Percentiles rank a stretch among this genome's conserved stretches.
Conservation (phyloP, 2,113 vertebrate species). For the Carollia perspicillata region DNA sequence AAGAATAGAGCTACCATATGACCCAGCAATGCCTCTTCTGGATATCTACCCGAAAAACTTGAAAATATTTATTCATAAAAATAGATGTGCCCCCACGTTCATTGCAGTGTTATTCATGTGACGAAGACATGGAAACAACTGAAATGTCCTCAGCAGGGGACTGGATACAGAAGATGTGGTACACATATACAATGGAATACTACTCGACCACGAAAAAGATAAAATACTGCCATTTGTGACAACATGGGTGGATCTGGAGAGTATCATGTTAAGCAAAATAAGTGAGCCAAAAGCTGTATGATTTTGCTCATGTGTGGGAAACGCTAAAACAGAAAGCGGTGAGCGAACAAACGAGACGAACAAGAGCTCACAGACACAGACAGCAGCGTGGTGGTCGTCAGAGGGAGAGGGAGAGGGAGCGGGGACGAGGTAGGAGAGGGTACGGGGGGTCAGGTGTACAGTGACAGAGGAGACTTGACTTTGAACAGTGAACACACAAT, state of each 20-base stretch:
- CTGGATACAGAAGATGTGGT: background rate
- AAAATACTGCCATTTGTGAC: background rate
- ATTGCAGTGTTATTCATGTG: background rate
- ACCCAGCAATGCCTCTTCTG: background rate
- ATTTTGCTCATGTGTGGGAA: background rate
- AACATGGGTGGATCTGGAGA: background rate
- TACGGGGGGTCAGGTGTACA: background rate
- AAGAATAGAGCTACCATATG: background rate
- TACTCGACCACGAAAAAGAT: background rate
- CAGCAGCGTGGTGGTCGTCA: background rate
- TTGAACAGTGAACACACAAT: background rate
- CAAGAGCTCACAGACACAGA: background rate
- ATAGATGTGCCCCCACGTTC: background rate
- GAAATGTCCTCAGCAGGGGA: background rate
- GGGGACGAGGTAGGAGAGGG: background rate
- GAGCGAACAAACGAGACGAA: background rate
- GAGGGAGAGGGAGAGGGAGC: background rate
- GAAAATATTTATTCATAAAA: background rate
- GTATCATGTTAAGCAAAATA: background rate
- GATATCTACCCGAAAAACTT: background rate
- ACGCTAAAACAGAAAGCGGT: background rate
- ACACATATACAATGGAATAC: background rate
- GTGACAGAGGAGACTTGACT: background rate
- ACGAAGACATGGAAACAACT: background rate
- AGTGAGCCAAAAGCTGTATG: background rate